A percentile compares a stretch with the other conserved stretches of the same genome.
phyloP scores from a whole-genome alignment of 2,797 vertebrate species.

The Pseudomugil tenellus region DNA sequence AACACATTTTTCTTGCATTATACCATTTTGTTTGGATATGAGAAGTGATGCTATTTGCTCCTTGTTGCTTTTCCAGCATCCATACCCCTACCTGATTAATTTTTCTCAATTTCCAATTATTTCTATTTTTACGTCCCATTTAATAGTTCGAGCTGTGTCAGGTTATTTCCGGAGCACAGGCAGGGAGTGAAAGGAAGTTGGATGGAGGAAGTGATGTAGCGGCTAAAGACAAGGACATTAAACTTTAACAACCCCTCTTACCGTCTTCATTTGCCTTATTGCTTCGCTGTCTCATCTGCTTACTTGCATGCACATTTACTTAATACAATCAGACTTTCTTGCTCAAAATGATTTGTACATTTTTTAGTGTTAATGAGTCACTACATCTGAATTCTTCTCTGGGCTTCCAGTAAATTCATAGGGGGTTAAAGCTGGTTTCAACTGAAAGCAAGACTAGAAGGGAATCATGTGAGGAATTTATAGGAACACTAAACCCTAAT shows the following conservation, averaged over 20 bases:
- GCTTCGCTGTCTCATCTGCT: constrained; percentile 7
- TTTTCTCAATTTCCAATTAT: constrained; percentile 11
- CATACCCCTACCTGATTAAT: constrained; percentile 23
- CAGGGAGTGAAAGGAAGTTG: constrained; percentile 9
- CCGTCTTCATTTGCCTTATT: constrained; percentile 30
- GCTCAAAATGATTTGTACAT: constrained; percentile 30
- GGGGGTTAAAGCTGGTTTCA: constrained; percentile 13
- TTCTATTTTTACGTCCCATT: constrained; percentile 39
- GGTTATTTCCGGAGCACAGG: constrained; percentile 43
- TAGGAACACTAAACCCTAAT: constrained; percentile 21
- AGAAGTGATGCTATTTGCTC: constrained; percentile 1
- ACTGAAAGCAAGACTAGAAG: constrained; percentile 10
- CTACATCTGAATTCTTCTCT: constrained; percentile 18
- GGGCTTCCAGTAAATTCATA: constrained; percentile 17
- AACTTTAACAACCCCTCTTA: constrained; percentile 67
- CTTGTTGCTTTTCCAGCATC: constrained; percentile 31
- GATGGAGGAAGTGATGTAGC: constrained; percentile 57
- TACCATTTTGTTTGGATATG: constrained; percentile 1
- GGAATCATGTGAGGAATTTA: constrained; percentile 30
- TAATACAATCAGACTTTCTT: constrained; percentile 19
- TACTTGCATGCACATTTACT: background rate
- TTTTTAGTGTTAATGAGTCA: constrained; percentile 54
- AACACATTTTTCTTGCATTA: constrained; percentile 10
- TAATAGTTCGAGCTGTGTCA: constrained; percentile 26
- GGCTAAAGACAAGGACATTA: constrained; percentile 59